These are phyloP conservation scores for Spheniscus humboldti DNA, from an alignment of 2,797 vertebrate species.

Conservation along the genomic window DNA sequence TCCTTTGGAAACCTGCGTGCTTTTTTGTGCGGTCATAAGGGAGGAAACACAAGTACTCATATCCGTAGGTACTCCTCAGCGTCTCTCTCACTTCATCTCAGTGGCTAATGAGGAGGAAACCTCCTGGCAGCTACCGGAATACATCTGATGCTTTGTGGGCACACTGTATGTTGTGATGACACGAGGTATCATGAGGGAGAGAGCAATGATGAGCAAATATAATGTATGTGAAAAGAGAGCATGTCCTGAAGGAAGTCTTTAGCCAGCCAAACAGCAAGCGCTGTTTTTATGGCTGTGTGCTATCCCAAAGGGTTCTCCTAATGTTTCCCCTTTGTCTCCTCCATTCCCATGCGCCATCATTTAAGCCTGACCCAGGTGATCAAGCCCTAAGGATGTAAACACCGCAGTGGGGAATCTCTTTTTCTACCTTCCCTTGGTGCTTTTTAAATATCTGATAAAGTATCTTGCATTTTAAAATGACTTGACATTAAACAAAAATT, in stretches of 20 bases:
- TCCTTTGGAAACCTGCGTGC: background rate
- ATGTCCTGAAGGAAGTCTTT: background rate
- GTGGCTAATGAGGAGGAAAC: background rate
- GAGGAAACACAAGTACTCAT: background rate
- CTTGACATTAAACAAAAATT: background rate
- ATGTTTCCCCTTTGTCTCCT: background rate
- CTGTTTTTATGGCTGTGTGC: background rate
- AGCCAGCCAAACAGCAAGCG: background rate
- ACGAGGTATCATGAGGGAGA: fast-evolving
- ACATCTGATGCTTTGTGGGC: background rate
- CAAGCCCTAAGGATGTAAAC: background rate
- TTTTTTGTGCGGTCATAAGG: background rate
- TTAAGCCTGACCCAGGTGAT: background rate
- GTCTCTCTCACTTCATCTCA: background rate
- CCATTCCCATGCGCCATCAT: background rate
- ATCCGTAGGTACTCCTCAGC: background rate
- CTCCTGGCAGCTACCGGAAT: background rate
- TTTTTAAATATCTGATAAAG: constrained; percentile 6
- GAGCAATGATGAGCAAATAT: fast-evolving
- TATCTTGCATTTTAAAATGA: background rate
- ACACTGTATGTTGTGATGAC: background rate
- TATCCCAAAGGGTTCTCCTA: background rate
- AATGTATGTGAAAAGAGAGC: background rate
- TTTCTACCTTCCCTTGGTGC: background rate
- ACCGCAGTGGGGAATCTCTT: background rate